phyloP scores from a whole-genome alignment of 2,113 vertebrate species.

The Ammodytes marinus region DNA sequence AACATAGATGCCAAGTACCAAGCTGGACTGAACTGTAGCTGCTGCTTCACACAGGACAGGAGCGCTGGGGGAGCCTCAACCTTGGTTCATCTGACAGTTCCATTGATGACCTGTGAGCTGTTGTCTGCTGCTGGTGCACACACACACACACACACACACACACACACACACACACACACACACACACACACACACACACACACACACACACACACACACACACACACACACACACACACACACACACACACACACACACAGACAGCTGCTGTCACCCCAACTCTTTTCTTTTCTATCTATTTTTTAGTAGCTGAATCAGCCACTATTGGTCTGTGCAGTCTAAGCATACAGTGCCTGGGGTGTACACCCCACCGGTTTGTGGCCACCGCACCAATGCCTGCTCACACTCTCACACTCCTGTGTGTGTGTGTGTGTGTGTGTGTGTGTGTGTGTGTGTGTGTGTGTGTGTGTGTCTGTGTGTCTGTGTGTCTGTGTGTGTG shows the following conservation, averaged over 20 bases:
- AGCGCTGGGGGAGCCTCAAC: conserved; percentile 72
- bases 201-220: conserved; percentile 7
- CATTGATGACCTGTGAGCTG: conserved; percentile 65
- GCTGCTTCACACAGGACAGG: conserved; percentile 72
- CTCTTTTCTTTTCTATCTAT: conserved; percentile 38
- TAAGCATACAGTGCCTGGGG: conserved; percentile 35
- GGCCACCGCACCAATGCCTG: conserved; percentile 39
- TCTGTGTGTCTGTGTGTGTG: no score
- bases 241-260: background rate
- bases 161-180: conserved; percentile 5
- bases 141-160: conserved; percentile 16
- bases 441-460: conserved; percentile 38
- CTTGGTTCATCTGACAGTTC: conserved; percentile 72
- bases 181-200: background rate
- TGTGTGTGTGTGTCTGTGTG: conserved; percentile 47
- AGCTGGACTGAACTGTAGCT: conserved; percentile 90
- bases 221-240: conserved; percentile 3
- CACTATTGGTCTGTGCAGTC: conserved; percentile 46
- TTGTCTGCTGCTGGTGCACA: conserved; percentile 30
- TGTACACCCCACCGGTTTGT: conserved; percentile 16
- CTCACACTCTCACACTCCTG: conserved; percentile 36
- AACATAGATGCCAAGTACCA: conserved; percentile 90
- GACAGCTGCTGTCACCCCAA: conserved; percentile 39
- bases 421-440: conserved; percentile 42
- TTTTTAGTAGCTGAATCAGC: conserved; percentile 70